Conservation (phyloP, 2,797 vertebrate species). For the Moxostoma hubbsi region DNA sequence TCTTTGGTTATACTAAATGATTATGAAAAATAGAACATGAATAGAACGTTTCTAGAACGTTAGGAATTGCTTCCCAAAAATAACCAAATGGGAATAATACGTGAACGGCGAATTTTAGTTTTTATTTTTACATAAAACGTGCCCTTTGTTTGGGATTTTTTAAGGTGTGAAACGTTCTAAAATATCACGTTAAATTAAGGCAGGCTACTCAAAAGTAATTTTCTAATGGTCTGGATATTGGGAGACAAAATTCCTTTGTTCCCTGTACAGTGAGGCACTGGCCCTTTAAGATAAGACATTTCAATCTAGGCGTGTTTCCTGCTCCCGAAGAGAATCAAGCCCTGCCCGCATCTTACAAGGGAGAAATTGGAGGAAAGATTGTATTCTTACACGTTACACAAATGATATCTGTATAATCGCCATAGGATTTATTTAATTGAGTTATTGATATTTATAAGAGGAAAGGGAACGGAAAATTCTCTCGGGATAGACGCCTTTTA, state of each 20-base stretch:
- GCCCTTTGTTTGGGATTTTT: too few species aligned
- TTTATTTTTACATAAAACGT: too few species aligned
- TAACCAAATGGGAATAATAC: too few species aligned
- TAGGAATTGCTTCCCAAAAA: too few species aligned
- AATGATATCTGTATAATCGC: background rate
- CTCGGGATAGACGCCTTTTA: slow-evolving; percentile 16
- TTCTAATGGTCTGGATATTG: slow-evolving; percentile 1
- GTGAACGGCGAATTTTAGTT: too few species aligned
- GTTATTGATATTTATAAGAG: background rate
- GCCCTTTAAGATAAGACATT: slow-evolving; percentile 80
- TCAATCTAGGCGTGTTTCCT: slow-evolving; percentile 85
- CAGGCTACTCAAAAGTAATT: background rate
- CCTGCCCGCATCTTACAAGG: slow-evolving; percentile 67
- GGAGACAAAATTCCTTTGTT: slow-evolving; percentile 72
- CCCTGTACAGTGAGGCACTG: slow-evolving; percentile 62
- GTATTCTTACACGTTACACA: background rate
- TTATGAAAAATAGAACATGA: too few species aligned
- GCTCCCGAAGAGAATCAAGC: slow-evolving; percentile 74
- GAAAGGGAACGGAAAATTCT: background rate
- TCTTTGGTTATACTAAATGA: too few species aligned
- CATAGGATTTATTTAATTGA: background rate
- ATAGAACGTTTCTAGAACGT: too few species aligned
- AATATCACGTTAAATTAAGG: background rate
- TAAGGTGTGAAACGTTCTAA: background rate
- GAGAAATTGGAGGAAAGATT: slow-evolving; percentile 51